A percentile compares a stretch with the other conserved stretches of the same genome.
phyloP scores from a whole-genome alignment of 2,113 vertebrate genomes.

The Hiodon tergisus region DNA sequence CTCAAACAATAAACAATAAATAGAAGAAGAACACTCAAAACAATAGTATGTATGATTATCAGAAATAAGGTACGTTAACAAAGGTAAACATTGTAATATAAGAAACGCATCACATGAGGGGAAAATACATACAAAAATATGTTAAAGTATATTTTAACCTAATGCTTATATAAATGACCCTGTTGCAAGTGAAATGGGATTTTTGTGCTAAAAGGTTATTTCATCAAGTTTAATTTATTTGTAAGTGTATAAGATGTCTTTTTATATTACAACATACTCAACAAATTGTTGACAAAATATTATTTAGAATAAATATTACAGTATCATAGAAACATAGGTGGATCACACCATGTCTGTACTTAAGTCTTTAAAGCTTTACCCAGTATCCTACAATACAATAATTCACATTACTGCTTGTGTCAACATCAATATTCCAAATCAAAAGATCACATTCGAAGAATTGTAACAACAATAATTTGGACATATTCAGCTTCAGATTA shows the following conservation, averaged over 20 bases:
- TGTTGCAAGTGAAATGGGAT: background rate
- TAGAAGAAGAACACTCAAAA: too few species aligned
- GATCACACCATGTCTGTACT: background rate
- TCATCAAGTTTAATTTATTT: conserved; percentile 8
- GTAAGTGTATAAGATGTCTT: background rate
- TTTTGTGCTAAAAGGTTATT: conserved; percentile 4
- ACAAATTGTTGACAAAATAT: background rate
- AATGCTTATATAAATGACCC: background rate
- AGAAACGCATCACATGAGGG: too few species aligned
- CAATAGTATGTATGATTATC: too few species aligned
- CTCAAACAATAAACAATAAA: too few species aligned
- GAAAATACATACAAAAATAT: too few species aligned
- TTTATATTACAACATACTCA: background rate
- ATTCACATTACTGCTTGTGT: conserved; percentile 5
- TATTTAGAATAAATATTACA: background rate
- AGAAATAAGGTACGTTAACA: too few species aligned
- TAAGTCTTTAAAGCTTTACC: background rate
- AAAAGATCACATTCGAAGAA: background rate
- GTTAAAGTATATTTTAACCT: too few species aligned
- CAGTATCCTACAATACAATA: background rate
- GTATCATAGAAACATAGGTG: background rate
- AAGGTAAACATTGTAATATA: too few species aligned
- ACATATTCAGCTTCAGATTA: background rate
- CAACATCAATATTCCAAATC: background rate
- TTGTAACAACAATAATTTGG: too few species aligned